A percentile compares a stretch with the other conserved stretches of the same genome.
phyloP scores from a whole-genome alignment of 1,140 invertebrate species.

The Tenebrio molitor region DNA sequence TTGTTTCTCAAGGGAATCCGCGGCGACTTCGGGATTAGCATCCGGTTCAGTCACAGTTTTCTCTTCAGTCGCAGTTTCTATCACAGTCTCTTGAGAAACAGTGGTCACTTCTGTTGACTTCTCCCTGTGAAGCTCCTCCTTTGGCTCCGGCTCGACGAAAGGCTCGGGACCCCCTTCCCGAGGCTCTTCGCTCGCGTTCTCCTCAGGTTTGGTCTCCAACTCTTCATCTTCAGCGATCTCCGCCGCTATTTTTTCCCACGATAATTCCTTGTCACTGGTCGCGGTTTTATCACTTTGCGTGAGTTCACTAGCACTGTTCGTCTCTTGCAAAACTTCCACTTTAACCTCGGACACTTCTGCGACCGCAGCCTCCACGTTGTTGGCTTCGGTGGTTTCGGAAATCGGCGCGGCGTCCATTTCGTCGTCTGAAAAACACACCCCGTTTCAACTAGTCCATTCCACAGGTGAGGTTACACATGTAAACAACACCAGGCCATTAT shows the following conservation, averaged over 20 bases:
- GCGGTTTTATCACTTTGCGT: constrained; percentile 7
- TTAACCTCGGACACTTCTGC: not conserved
- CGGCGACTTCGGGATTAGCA: not conserved
- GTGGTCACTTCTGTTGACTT: too few species aligned
- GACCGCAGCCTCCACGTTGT: not conserved
- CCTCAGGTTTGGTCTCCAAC: too few species aligned
- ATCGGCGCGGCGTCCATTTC: not conserved
- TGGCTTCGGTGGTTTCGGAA: not conserved
- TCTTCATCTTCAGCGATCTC: constrained; percentile 77
- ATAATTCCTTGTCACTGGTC: constrained; percentile 46
- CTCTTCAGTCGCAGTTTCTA: not conserved
- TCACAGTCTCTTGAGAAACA: not conserved
- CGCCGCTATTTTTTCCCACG: constrained; percentile 76
- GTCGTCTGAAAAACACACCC: not conserved
- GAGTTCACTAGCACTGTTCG: not conserved
- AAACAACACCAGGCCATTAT: constrained; percentile 22
- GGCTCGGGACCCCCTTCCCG: not conserved
- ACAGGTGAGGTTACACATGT: constrained; percentile 3
- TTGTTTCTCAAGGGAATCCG: constrained; percentile 9
- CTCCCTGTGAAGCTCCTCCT: constrained; percentile 4
- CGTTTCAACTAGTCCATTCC: not conserved
- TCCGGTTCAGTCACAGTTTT: not conserved
- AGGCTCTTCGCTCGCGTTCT: not conserved
- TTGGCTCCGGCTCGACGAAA: not conserved
- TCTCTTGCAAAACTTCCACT: not conserved